Evolutionary conservation across 1,140 invertebrate genomes (phyloP).

Genomic region (Bombyx mori): DNA sequence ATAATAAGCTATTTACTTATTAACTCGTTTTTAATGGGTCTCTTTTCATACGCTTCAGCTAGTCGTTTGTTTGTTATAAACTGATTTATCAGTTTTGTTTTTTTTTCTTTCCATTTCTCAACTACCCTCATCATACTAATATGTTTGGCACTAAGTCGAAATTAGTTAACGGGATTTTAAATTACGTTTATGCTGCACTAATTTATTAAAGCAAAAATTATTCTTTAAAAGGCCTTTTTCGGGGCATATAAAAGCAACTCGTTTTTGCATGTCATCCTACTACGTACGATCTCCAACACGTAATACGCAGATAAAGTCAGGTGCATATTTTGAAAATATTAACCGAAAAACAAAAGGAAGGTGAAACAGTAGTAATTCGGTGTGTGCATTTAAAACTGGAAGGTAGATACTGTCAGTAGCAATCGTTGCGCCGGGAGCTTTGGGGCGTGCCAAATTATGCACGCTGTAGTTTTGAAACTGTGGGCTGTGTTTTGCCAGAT

Average conservation of each 20-base stretch:
- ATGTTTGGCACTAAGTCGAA: too few relatives aligned
- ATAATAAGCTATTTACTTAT: too few relatives aligned
- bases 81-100: too few relatives aligned
- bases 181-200: neutral
- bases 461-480: neutral
- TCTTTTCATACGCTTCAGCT: too few relatives aligned
- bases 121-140: too few relatives aligned
- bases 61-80: too few relatives aligned
- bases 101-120: too few relatives aligned
- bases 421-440: conserved; percentile 22
- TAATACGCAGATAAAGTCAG: conserved; percentile 4
- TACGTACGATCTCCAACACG: too few relatives aligned
- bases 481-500: neutral
- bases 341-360: conserved; percentile 14
- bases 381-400: conserved; percentile 21
- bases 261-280: too few relatives aligned
- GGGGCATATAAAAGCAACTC: too few relatives aligned
- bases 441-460: neutral
- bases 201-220: neutral
- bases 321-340: conserved; percentile 9
- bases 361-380: conserved; percentile 19
- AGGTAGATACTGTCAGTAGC: conserved; percentile 29
- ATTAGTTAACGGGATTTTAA: too few relatives aligned
- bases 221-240: neutral
- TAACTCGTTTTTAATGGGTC: too few relatives aligned